These are phyloP conservation scores for Pygoscelis antarcticus DNA, from an alignment of 2,113 vertebrate genomes.

Conservation along the genomic window DNA sequence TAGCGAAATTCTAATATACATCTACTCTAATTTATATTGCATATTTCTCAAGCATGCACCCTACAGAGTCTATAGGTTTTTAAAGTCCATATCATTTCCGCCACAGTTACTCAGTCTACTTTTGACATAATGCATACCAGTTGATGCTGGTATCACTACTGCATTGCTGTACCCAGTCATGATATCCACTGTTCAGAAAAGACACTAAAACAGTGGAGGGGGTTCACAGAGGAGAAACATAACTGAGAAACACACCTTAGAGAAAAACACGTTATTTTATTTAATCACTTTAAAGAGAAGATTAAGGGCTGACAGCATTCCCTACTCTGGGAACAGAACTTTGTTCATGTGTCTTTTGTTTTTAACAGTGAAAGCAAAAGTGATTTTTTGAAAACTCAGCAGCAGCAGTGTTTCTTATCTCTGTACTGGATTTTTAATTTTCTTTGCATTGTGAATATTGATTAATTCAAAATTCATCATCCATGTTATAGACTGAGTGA, in stretches of 20 bases:
- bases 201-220: neutral
- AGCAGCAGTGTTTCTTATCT: neutral
- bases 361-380: neutral
- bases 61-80: neutral
- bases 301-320: neutral
- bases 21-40: neutral
- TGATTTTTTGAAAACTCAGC: neutral
- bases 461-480: neutral
- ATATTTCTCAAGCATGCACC: neutral
- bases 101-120: neutral
- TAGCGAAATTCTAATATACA: neutral
- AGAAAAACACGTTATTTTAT: neutral
- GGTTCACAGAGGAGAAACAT: neutral
- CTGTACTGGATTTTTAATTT: neutral
- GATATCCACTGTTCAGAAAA: neutral
- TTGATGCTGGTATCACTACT: neutral
- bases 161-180: neutral
- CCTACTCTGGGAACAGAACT: neutral
- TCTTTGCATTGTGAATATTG: neutral
- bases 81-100: neutral
- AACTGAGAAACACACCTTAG: neutral
- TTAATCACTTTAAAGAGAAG: neutral
- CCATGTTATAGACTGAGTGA: neutral
- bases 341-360: neutral
- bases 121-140: fast-evolving